A percentile compares a stretch with the other conserved stretches of the same genome.
phyloP scores from a whole-genome alignment of 2,888 invertebrate species.

The Drosophila kanekoi region DNA sequence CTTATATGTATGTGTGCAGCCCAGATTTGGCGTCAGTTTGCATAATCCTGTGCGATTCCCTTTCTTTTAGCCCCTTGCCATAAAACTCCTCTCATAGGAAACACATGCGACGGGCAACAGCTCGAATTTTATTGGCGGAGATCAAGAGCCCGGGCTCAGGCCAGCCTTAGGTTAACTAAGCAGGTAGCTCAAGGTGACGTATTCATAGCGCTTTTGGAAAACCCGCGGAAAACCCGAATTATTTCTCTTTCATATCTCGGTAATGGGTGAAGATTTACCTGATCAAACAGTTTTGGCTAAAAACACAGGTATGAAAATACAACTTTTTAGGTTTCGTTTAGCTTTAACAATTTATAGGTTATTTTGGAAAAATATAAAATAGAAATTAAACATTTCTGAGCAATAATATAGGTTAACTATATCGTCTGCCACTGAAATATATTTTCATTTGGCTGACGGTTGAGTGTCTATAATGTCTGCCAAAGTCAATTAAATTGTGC shows the following conservation, averaged over 20 bases:
- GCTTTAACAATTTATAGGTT: background rate
- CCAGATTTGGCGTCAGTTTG: conserved; percentile 24
- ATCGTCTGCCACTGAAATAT: background rate
- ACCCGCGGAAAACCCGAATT: conserved; percentile 53
- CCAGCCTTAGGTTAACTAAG: background rate
- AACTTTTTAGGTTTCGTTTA: background rate
- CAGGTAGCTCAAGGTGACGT: conserved; percentile 43
- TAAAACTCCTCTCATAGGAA: conserved; percentile 7
- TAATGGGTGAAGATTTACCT: conserved; percentile 28
- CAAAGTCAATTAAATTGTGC: conserved; percentile 35
- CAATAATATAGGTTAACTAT: background rate
- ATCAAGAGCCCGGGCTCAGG: conserved; percentile 32
- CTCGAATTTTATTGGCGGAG: conserved; percentile 44
- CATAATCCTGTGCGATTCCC: conserved; percentile 31
- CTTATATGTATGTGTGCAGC: background rate
- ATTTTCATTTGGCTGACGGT: background rate
- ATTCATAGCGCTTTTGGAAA: conserved; percentile 55
- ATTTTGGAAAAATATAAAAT: background rate
- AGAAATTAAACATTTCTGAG: background rate
- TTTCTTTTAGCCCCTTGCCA: conserved; percentile 5
- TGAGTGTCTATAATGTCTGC: conserved; percentile 12
- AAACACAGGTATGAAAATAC: background rate
- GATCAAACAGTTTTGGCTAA: background rate
- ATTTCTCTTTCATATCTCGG: conserved; percentile 44
- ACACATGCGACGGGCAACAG: conserved; percentile 10